Base-by-base conservation (phyloP, 1,140 invertebrate genomes). In the Hylaeus anthracinus region DNA sequence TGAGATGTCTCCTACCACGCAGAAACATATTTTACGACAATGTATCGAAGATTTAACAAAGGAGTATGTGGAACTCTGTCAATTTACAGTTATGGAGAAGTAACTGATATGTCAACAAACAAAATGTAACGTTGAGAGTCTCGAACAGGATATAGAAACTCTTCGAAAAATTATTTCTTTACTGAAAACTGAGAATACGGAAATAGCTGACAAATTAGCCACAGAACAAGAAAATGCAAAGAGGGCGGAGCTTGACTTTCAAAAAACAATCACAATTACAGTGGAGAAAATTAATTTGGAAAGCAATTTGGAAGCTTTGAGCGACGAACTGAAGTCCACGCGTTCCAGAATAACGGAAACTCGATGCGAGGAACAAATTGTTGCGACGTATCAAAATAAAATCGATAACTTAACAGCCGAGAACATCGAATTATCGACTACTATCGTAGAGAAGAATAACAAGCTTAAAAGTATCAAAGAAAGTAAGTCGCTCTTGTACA, bases 171-270 rank as follows among this genome's bases (percentile, higher is more conserved):
- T 91, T 0, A 82, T 93, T 72, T 75, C 70, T 69, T 43, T 85
- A 12, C 79, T 93, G 6, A 92, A 84, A 2, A 89, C 76, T 3
- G 92, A 93, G 72, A 93, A 93, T 82, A 84, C 81, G 14, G 90
- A 91, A 5, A 77, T 91, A 51, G 81, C 88, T 10, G 87, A 60
- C 1, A 89, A 90, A 84, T 82, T 93, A 10, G 82, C 71, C 0
- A 69, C 71, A 0, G 88, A 90, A 39, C 90, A 86, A 37, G 79
- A 84, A 14, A 78, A 69, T 1, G 70, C 86, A 14, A 72, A 81
- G 10, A 81, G 89, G 53, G 43, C 76, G 26, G 55, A 86, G 58
- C 41, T 48, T 39, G 66, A 84, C 48, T 82, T 84, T 15, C 82
- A 90, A 45, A 72, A 63, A 37, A 81, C 72, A 6, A 89, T 90